phyloP scores from a whole-genome alignment of 1,140 invertebrate species.

The Melanaphis sacchari region DNA sequence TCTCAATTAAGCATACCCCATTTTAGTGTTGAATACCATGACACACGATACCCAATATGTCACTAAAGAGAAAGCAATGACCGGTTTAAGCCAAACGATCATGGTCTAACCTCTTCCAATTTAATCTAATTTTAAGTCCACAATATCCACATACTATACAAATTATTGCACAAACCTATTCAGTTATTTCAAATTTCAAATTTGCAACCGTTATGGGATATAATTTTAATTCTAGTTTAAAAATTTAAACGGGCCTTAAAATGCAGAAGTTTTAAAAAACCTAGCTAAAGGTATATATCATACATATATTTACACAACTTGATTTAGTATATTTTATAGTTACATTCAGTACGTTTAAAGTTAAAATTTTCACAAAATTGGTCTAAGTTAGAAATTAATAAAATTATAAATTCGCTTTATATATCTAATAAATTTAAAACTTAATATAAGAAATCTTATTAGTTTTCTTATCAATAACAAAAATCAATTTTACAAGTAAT shows the following conservation, averaged over 20 bases:
- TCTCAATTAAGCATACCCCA: background rate
- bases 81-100: background rate
- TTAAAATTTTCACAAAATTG: too few relatives aligned
- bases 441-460: too few relatives aligned
- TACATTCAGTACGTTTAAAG: too few relatives aligned
- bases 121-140: background rate
- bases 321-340: too few relatives aligned
- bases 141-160: background rate
- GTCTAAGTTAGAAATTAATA: too few relatives aligned
- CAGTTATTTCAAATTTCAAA: background rate
- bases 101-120: background rate
- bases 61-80: background rate
- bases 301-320: too few relatives aligned
- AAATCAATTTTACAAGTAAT: too few relatives aligned
- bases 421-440: too few relatives aligned
- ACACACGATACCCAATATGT: constrained; percentile 14
- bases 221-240: background rate
- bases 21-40: constrained; percentile 4
- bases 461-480: too few relatives aligned
- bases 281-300: too few relatives aligned
- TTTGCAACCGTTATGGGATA: background rate
- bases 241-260: background rate
- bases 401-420: too few relatives aligned
- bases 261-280: background rate
- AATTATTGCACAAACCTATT: background rate